Conservation (phyloP, 30 jellyfish, hydroid and myxozoan species). For the Chironex yamaguchii region DNA sequence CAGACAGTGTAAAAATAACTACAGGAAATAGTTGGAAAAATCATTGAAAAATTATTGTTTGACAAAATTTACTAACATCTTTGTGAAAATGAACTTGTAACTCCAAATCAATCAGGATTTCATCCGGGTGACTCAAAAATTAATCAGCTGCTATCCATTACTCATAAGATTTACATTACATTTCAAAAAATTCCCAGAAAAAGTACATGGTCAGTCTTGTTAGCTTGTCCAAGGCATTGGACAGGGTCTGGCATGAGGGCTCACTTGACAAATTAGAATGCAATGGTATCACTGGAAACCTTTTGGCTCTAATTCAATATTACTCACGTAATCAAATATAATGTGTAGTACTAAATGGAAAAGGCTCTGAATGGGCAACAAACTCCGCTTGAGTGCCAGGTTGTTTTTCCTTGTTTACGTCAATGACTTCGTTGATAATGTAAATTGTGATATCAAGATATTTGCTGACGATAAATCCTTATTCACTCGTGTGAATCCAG, state of each 20-base stretch:
- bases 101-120: constrained; percentile 66
- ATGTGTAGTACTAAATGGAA: constrained; percentile 61
- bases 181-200: constrained; percentile 50
- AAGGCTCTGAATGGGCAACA: constrained; percentile 27
- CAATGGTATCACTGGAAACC: constrained; percentile 34
- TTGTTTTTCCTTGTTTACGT: constrained; percentile 34
- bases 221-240: constrained; percentile 65
- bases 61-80: constrained; percentile 62
- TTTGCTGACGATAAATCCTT: constrained; percentile 56
- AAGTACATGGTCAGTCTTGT: constrained; percentile 56
- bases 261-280: constrained; percentile 35
- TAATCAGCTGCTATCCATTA: constrained; percentile 44
- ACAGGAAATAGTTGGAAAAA: constrained; percentile 49
- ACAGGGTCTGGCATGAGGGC: constrained; percentile 69
- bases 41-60: constrained; percentile 36
- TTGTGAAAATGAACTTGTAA: constrained; percentile 20
- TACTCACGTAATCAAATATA: constrained; percentile 41
- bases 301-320: constrained; percentile 37
- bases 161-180: constrained; percentile 42
- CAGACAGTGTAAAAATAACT: constrained; percentile 51
- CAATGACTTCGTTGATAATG: constrained; percentile 25
- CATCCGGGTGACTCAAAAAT: constrained; percentile 53
- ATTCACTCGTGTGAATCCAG: constrained; percentile 35
- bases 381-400: constrained; percentile 55
- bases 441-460: constrained; percentile 23